Conservation (phyloP, 2,797 vertebrate species). For the Gorsachius magnificus region DNA sequence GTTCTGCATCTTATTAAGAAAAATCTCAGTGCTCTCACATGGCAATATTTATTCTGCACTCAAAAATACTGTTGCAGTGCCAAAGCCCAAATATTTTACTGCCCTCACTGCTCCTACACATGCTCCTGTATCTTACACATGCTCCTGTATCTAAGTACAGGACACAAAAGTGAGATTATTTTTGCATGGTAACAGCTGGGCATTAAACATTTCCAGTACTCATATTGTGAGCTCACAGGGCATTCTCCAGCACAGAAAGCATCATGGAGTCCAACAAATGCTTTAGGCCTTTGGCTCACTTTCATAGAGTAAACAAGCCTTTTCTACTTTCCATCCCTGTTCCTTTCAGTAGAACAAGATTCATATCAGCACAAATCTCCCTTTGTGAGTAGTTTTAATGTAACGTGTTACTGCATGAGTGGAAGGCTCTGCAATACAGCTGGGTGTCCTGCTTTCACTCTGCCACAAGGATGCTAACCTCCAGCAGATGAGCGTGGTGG, state of each 20-base stretch:
- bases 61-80: neutral
- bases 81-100: constrained; percentile 26
- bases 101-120: neutral
- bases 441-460: neutral
- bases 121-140: neutral
- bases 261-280: neutral
- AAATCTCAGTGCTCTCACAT: neutral
- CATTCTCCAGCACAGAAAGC: neutral
- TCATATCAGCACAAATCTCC: neutral
- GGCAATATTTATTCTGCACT: neutral
- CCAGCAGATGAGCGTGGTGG: neutral
- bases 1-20: neutral
- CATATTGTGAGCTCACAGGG: neutral
- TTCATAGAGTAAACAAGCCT: neutral
- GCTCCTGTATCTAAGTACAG: neutral
- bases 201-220: neutral
- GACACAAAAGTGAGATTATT: neutral
- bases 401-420: neutral
- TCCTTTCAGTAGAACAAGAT: neutral
- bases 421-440: neutral
- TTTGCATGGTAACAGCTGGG: neutral
- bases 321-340: neutral
- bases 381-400: neutral
- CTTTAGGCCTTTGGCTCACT: neutral
- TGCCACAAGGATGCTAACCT: neutral